Evolutionary conservation across 2,888 invertebrate genomes (phyloP), one percentile per base, ranked within the genome.

Genomic region (Flabesymbios commensalis): DNA sequence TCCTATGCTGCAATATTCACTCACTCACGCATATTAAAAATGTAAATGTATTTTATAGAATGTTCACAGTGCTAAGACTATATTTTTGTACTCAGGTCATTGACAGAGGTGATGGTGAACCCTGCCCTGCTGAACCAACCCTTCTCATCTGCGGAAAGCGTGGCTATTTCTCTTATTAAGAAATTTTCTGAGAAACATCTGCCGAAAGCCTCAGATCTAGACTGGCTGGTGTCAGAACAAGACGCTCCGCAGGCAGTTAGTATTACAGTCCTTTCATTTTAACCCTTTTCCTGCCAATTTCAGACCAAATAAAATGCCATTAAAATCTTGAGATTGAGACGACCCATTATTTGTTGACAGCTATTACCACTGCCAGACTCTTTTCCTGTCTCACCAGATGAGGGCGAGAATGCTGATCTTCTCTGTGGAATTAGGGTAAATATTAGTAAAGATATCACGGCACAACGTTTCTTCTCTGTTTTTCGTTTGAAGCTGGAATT

Each of bases 151-250:
- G 92, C 92, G 0, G 92, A 92, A 83, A 88, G 89, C 17, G 90
- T 92, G 3, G 92, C 92, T 7, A 82, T 92, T 24, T 89, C 89
- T 26, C 82, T 92, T 28, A 88, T 92, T 59, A 88, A 89, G 63
- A 88, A 88, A 77, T 91, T 92, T 77, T 89, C 87, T 64, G 89
- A 90, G 71, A 88, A 89, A 73, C 89, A 80, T 61, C 82, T 91
- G 55, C 91, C 92, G 0, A 87, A 89, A 70, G 90, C 91, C 2
- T 90, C 89, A 0, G 91, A 91, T 72, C 81, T 92, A 41, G 87
- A 89, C 72, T 92, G 92, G 91, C 84, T 92, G 2, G 90, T 92
- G 0, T 89, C 90, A 0, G 91, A 91, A 73, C 79, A 87, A 74
- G 91, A 92, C 76, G 89, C 88, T 10, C 90, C 91, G 1, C 91